Evolutionary conservation across 2,888 invertebrate species (phyloP).

Genomic region (Lomographa bimaculata): DNA sequence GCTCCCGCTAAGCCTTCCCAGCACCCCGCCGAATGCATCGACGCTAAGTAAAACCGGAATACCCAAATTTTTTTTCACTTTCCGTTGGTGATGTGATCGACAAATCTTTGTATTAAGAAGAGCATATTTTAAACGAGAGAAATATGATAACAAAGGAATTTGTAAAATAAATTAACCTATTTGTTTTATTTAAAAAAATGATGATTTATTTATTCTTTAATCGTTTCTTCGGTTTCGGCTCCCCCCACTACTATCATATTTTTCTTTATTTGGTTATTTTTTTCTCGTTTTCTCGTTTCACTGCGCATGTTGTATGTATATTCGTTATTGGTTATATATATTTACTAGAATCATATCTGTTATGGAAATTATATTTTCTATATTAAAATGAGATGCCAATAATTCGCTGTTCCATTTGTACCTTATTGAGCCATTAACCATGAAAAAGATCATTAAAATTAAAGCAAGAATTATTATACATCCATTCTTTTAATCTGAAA

Average conservation of each 20-base stretch:
- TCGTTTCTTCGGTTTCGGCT: conserved; percentile 42
- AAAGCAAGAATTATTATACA: conserved; percentile 52
- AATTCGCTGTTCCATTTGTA: conserved; percentile 72
- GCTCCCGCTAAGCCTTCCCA: conserved; percentile 65
- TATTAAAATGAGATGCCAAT: conserved; percentile 76
- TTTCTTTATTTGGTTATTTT: conserved; percentile 48
- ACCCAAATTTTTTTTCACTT: conserved; percentile 33
- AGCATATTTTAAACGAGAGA: conserved; percentile 82
- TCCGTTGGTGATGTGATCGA: conserved; percentile 77
- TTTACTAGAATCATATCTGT: conserved; percentile 71
- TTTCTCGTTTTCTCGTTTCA: conserved; percentile 38
- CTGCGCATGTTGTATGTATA: conserved; percentile 58
- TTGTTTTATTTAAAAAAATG: conserved; percentile 76
- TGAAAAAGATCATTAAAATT: conserved; percentile 69
- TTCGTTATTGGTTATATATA: conserved; percentile 65
- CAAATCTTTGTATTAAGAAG: conserved; percentile 82
- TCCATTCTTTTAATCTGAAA: conserved; percentile 66
- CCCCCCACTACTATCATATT: conserved; percentile 61
- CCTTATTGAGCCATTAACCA: conserved; percentile 68
- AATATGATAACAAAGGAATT: conserved; percentile 83
- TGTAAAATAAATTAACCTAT: conserved; percentile 83
- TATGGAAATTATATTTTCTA: conserved; percentile 76
- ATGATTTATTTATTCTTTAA: conserved; percentile 54
- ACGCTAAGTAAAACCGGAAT: conserved; percentile 67
- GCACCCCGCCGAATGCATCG: conserved; percentile 77